Conservation (phyloP, 2,888 invertebrate species). For the Diaprepes abbreviatus region DNA sequence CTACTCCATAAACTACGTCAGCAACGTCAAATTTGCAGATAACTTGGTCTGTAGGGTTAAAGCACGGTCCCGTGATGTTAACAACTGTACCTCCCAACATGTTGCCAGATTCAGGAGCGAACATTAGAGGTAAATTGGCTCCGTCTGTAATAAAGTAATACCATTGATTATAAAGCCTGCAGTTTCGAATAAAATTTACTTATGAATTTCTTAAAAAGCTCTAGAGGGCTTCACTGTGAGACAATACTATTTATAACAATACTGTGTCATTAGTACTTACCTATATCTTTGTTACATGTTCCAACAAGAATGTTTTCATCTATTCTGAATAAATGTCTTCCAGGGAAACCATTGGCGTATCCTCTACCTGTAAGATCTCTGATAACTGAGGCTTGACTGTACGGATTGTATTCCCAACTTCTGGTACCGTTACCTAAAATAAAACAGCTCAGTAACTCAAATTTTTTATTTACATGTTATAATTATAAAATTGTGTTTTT, state of each 20-base stretch:
- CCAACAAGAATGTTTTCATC: conserved; percentile 95
- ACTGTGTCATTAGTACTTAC: too few species aligned
- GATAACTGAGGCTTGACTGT: conserved; percentile 88
- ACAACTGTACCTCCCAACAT: conserved; percentile 98
- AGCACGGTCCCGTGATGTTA: conserved; percentile 97
- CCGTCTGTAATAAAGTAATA: conserved; percentile 77
- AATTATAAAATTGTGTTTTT: too few species aligned
- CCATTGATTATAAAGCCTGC: too few species aligned
- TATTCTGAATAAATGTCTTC: conserved; percentile 93
- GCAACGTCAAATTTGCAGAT: conserved; percentile 86
- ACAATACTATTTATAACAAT: too few species aligned
- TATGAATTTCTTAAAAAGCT: too few species aligned
- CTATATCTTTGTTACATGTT: conserved; percentile 92
- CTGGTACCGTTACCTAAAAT: conserved; percentile 88
- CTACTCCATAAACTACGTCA: conserved; percentile 82
- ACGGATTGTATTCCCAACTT: conserved; percentile 89
- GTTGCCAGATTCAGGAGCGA: conserved; percentile 95
- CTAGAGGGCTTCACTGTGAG: too few species aligned
- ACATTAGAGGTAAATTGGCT: conserved; percentile 84
- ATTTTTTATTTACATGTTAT: too few species aligned
- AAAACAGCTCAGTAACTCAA: too few species aligned
- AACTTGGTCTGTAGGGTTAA: conserved; percentile 81
- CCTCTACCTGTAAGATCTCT: conserved; percentile 88
- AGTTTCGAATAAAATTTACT: too few species aligned
- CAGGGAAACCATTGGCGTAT: conserved; percentile 89